phyloP scores from a whole-genome alignment of 2,888 invertebrate genomes.

The Lapara coniferarum region DNA sequence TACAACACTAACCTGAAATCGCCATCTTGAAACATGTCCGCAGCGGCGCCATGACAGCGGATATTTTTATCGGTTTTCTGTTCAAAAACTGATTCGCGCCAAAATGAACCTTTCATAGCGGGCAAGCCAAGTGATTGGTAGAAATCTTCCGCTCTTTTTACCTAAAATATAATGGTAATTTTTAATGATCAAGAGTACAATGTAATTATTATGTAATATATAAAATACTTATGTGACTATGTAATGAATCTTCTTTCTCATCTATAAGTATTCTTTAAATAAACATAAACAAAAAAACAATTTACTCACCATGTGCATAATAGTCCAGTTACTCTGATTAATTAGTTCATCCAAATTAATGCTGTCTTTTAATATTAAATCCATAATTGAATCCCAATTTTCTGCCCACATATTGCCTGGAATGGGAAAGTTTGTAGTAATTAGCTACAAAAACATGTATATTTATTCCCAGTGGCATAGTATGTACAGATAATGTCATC shows the following conservation, averaged over 20 bases:
- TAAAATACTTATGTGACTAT: too few relatives aligned
- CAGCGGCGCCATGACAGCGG: slow-evolving; percentile 88
- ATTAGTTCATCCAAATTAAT: slow-evolving; percentile 81
- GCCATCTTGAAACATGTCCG: slow-evolving; percentile 86
- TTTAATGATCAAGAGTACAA: too few relatives aligned
- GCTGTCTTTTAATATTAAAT: slow-evolving; percentile 80
- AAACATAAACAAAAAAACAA: background rate
- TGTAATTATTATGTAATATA: too few relatives aligned
- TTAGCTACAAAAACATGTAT: background rate
- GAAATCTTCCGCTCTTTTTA: slow-evolving; percentile 86
- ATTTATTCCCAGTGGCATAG: too few relatives aligned
- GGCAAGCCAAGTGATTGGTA: slow-evolving; percentile 86
- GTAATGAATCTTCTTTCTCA: too few relatives aligned
- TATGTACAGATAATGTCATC: too few relatives aligned
- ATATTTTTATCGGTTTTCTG: slow-evolving; percentile 49
- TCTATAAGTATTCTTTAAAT: background rate
- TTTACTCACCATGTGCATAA: slow-evolving; percentile 81
- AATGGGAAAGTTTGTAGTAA: slow-evolving; percentile 31
- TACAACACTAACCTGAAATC: slow-evolving; percentile 84
- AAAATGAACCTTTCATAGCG: slow-evolving; percentile 85
- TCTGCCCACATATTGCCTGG: slow-evolving; percentile 87
- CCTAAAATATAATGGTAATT: slow-evolving; percentile 50
- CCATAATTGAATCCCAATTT: slow-evolving; percentile 85
- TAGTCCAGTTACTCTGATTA: slow-evolving; percentile 79
- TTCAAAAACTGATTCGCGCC: slow-evolving; percentile 83